Percentiles rank a stretch among this genome's conserved stretches.
Evolutionary conservation across 2,888 invertebrate species (phyloP).

Genomic region (Diloba caeruleocephala): DNA sequence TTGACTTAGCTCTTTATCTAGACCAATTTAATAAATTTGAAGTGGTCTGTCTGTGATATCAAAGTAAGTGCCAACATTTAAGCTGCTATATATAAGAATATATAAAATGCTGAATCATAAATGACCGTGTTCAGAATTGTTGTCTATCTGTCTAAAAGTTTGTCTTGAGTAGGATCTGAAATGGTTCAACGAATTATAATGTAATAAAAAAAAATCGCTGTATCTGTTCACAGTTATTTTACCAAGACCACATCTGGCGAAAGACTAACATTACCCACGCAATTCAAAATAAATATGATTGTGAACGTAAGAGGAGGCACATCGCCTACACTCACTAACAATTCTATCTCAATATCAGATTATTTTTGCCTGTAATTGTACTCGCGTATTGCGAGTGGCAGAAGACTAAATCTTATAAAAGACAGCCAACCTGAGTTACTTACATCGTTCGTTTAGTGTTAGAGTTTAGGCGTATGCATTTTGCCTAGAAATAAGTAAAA

Average conservation of each 20-base stretch:
- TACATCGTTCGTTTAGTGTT: constrained; percentile 3
- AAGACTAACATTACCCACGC: constrained; percentile 12
- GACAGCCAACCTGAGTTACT: neutral
- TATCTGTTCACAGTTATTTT: no score
- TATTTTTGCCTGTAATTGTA: constrained; percentile 31
- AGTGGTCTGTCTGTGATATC: no score
- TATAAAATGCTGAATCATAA: no score
- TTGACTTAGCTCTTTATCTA: no score
- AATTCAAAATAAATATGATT: constrained; percentile 2
- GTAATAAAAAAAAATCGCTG: no score
- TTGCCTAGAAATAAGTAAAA: neutral
- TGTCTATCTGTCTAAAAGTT: no score
- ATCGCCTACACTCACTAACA: constrained; percentile 6
- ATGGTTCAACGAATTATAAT: no score
- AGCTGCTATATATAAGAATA: no score
- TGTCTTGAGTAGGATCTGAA: no score
- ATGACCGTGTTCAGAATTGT: no score
- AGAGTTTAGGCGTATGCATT: neutral
- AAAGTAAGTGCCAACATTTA: no score
- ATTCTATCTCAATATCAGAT: constrained; percentile 28
- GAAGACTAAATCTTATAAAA: neutral
- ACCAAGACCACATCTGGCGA: neutral
- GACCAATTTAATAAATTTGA: no score
- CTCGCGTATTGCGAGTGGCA: constrained; percentile 14
- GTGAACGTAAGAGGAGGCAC: neutral